Base-by-base conservation (phyloP, 1,140 invertebrate species). In the Ostrea edulis region DNA sequence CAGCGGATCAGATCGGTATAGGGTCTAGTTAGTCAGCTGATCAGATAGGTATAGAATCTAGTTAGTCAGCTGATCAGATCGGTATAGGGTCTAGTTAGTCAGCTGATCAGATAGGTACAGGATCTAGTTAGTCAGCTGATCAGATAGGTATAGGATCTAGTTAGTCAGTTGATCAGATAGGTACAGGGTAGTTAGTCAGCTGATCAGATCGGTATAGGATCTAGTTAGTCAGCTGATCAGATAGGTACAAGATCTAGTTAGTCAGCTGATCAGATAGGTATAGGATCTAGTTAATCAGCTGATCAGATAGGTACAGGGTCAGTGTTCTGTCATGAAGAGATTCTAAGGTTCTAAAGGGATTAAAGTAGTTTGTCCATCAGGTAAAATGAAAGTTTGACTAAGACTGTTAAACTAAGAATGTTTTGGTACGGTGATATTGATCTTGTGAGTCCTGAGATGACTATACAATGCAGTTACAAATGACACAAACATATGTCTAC, bases 71-170 rank as follows among this genome's bases (percentile, higher is more conserved):
- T 44, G 5, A 2, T 44, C 35, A n/a, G n/a, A n/a, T n/a, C n/a
- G n/a, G n/a, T n/a, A n/a, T n/a, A n/a, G n/a, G n/a, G n/a, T n/a
- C 8, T 25, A 98, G 98, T 94, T 98, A 99, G 94, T 95, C 99
- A 82, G 99, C 99, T 51, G 99, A 99, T 90, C 98, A 99, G 93
- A 96, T 99, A 89, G 98, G 96, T 96, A 93, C 87, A 83, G n/a
- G 44, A 83, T 54, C 52, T 83, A 53, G 82, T 83, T 20, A 20
- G 22, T 65, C 22, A 17, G 1, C 35, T 44, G 35, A 44, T 44
- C 35, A 44, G 35, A 44, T 44, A 44, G 91, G 99, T 99, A 92
- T 96, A 99, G 91, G 99, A 99, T 54, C 35, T 44, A 98, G 98
- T 94, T 98, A 99, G 22, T 65, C 22, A 17, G 35, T 44, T 1